phyloP scores from a whole-genome alignment of 2,888 invertebrate species.

The Amiota minor region DNA sequence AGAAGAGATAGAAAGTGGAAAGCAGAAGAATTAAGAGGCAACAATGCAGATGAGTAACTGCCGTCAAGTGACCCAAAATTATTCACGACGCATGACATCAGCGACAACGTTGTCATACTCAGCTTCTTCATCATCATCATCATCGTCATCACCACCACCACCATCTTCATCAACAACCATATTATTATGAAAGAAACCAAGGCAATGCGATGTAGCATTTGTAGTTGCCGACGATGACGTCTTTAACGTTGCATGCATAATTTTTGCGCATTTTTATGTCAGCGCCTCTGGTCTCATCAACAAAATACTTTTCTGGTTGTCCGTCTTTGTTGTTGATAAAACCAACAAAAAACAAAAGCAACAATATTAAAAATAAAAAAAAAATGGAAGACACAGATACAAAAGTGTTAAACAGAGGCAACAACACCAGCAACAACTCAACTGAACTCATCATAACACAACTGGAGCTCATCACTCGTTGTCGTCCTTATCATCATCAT shows the following conservation, averaged over 20 bases:
- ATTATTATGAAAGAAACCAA: conserved; percentile 24
- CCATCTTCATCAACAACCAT: background rate
- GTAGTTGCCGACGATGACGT: background rate
- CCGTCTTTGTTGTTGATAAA: background rate
- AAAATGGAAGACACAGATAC: background rate
- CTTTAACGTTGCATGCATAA: conserved; percentile 57
- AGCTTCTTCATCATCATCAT: conserved; percentile 1
- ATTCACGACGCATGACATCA: conserved; percentile 51
- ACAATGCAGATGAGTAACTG: conserved; percentile 65
- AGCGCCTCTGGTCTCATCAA: background rate
- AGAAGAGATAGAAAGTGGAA: background rate
- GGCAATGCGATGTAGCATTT: conserved; percentile 42
- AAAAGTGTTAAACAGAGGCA: background rate
- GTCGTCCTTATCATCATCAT: too few species aligned
- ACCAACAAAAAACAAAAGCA: background rate
- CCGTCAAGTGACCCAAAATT: conserved; percentile 64
- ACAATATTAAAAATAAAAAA: background rate
- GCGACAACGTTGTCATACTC: conserved; percentile 13
- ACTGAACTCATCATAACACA: too few species aligned
- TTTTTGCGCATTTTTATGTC: conserved; percentile 56
- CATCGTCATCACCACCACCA: background rate
- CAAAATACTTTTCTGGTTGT: too few species aligned
- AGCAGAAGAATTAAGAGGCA: conserved; percentile 32
- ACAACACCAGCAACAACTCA: too few species aligned
- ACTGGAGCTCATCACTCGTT: too few species aligned